Percentiles rank a stretch among this genome's conserved stretches.
Conservation (phyloP, 2,113 vertebrate genomes). For the Morone saxatilis region DNA sequence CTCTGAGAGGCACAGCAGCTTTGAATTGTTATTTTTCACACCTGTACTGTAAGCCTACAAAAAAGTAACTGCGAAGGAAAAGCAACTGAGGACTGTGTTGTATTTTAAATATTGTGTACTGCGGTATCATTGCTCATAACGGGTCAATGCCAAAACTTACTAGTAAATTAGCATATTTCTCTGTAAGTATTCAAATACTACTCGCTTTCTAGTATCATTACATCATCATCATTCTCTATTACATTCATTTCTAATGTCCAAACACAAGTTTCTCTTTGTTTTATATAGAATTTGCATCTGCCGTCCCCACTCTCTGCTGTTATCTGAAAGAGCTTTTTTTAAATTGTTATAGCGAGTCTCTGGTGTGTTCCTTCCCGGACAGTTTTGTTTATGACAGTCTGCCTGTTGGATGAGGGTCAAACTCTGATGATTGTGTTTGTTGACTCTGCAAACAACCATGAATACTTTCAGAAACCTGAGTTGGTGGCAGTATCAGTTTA, state of each 20-base stretch:
- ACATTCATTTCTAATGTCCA: background rate
- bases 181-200: background rate
- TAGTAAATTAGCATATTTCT: background rate
- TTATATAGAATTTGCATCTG: background rate
- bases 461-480: conserved; percentile 65
- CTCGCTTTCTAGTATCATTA: background rate
- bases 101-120: conserved; percentile 4
- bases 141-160: background rate
- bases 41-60: no score
- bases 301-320: background rate
- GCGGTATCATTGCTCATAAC: background rate
- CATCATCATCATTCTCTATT: background rate
- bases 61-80: no score
- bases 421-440: conserved; percentile 56
- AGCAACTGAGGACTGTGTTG: background rate
- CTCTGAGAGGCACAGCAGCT: background rate
- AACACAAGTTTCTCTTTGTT: background rate
- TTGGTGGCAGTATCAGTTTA: conserved; percentile 66
- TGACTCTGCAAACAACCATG: conserved; percentile 69
- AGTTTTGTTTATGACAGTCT: conserved; percentile 42
- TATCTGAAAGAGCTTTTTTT: background rate
- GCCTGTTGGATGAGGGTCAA: conserved; percentile 43
- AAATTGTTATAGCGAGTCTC: conserved; percentile 24
- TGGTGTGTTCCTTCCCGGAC: conserved; percentile 37
- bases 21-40: no score